phyloP scores from a whole-genome alignment of 2,888 invertebrate species.

The Ichneumon xanthorius region DNA sequence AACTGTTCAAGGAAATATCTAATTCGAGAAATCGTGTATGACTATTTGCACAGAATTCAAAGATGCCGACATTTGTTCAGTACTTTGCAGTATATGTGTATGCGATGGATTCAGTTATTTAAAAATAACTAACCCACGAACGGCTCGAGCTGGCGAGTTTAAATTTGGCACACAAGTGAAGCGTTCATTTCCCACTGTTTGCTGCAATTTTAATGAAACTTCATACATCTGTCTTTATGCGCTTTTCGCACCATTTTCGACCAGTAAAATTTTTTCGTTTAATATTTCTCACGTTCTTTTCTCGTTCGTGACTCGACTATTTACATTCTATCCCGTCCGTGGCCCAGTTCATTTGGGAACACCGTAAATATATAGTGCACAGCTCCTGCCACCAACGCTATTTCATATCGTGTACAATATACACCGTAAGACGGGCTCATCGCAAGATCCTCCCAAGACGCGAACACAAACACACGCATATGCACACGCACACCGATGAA shows the following conservation, averaged over 20 bases:
- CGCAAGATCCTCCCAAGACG: background rate
- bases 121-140: too few species aligned
- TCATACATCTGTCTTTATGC: background rate
- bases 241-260: background rate
- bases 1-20: background rate
- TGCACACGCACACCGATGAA: background rate
- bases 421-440: background rate
- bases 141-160: too few species aligned
- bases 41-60: background rate
- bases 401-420: background rate
- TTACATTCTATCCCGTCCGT: background rate
- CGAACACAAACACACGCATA: background rate
- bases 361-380: background rate
- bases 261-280: too few species aligned
- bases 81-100: background rate
- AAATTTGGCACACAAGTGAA: too few species aligned
- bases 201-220: too few species aligned
- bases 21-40: background rate
- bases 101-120: background rate
- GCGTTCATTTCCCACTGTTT: too few species aligned
- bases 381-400: background rate
- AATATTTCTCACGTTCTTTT: too few species aligned
- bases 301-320: background rate
- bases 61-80: background rate
- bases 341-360: background rate